A percentile compares a stretch with the other conserved stretches of the same genome.
Conservation (phyloP, 2,797 vertebrate genomes). For the Podarcis siculus region DNA sequence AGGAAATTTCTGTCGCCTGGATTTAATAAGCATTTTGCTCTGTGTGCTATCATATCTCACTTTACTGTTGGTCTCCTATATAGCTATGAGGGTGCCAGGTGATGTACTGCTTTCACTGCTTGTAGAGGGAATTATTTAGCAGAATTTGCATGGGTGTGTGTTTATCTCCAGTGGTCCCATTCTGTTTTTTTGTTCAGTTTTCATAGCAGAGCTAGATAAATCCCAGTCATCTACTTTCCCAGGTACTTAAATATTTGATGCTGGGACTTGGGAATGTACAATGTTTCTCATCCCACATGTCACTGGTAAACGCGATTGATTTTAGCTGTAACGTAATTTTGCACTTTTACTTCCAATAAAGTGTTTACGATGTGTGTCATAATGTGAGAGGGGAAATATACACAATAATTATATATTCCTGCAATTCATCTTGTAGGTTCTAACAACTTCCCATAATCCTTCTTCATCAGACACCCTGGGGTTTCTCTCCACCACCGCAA, state of each 20-base stretch:
- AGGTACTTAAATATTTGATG: not conserved
- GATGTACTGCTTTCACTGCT: not conserved
- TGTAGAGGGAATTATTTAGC: not conserved
- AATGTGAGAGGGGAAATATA: conserved; percentile 6
- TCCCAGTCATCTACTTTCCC: not conserved
- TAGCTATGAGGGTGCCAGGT: not conserved
- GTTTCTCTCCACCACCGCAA: conserved; percentile 31
- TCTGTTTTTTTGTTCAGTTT: not conserved
- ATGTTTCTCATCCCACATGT: not conserved
- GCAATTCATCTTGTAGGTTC: conserved; percentile 70
- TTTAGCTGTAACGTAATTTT: not conserved
- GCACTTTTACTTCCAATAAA: not conserved
- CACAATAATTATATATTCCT: conserved; percentile 11
- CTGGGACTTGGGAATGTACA: not conserved
- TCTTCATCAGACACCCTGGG: conserved; percentile 58
- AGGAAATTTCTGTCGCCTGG: not conserved
- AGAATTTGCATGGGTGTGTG: not conserved
- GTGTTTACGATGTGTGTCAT: conserved; percentile 4
- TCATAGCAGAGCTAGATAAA: conserved; percentile 22
- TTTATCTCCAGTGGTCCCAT: not conserved
- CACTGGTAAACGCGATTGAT: not conserved
- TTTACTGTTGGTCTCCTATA: not conserved
- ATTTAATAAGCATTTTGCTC: not conserved
- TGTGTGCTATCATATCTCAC: not conserved
- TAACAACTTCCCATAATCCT: conserved; percentile 62